phyloP scores from a whole-genome alignment of 2,797 vertebrate genomes.

The Karalla daura region DNA sequence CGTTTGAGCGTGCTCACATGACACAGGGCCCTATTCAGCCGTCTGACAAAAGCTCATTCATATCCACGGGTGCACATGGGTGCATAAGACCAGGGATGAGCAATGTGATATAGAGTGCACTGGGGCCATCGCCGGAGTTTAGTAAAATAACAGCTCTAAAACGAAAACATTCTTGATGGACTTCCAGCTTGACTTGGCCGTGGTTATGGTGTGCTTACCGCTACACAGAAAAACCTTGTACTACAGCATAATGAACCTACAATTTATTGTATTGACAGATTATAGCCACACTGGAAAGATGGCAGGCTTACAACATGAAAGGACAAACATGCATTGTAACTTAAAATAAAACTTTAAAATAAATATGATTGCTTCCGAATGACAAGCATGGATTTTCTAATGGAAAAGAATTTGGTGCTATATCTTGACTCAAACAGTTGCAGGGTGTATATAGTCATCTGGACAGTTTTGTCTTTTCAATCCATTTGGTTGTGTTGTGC shows the following conservation, averaged over 20 bases:
- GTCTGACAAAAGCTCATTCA: constrained; percentile 77
- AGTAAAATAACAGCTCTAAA: constrained; percentile 14
- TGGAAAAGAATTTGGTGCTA: too few relatives aligned
- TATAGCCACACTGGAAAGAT: too few relatives aligned
- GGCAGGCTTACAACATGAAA: too few relatives aligned
- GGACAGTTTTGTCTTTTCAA: too few relatives aligned
- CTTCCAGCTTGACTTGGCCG: constrained; percentile 3
- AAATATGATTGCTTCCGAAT: too few relatives aligned
- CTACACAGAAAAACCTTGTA: background rate
- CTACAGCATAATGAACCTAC: background rate
- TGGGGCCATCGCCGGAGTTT: constrained; percentile 30
- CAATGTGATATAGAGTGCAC: constrained; percentile 37
- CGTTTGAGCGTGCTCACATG: constrained; percentile 56
- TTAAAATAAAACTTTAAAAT: too few relatives aligned
- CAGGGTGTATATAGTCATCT: too few relatives aligned
- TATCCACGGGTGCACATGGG: constrained; percentile 58
- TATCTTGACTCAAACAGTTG: too few relatives aligned
- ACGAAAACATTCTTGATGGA: constrained; percentile 17
- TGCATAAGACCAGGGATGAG: constrained; percentile 58
- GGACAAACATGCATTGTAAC: too few relatives aligned
- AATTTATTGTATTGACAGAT: too few relatives aligned
- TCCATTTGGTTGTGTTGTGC: too few relatives aligned
- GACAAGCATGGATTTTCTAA: too few relatives aligned
- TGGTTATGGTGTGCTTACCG: background rate
- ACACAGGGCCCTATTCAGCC: constrained; percentile 74